Evolutionary conservation across 2,888 invertebrate genomes (phyloP).

Genomic region (Sphaerophoria rueppellii): DNA sequence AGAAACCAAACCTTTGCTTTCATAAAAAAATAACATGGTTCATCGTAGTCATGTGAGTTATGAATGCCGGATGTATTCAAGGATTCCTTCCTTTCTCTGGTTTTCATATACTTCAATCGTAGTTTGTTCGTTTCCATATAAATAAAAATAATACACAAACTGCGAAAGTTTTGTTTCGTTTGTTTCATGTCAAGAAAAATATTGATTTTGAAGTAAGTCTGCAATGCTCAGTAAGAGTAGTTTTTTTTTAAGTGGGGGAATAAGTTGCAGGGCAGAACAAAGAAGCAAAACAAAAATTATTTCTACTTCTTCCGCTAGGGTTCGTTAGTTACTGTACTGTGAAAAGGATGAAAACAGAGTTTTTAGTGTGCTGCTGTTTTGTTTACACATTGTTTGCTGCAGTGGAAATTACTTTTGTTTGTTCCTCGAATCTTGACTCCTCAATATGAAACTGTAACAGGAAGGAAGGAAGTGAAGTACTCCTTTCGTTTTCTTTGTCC

Average conservation of each 20-base stretch:
- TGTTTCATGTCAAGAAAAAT: slow-evolving; percentile 60
- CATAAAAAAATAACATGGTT: slow-evolving; percentile 7
- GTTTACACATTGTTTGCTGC: slow-evolving; percentile 58
- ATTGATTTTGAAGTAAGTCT: slow-evolving; percentile 67
- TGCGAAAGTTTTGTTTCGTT: neutral
- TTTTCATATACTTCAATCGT: slow-evolving; percentile 5
- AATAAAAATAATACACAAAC: neutral
- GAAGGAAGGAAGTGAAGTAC: slow-evolving; percentile 65
- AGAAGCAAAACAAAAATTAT: neutral
- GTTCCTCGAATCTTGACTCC: slow-evolving; percentile 3
- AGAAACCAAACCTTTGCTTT: neutral
- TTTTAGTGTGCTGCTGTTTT: slow-evolving; percentile 27
- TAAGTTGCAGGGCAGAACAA: neutral
- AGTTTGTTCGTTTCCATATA: slow-evolving; percentile 24
- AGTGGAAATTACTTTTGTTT: slow-evolving; percentile 67
- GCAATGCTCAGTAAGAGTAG: slow-evolving; percentile 26
- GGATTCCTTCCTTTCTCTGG: slow-evolving; percentile 2
- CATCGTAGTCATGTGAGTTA: slow-evolving; percentile 31
- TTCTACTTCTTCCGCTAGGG: neutral
- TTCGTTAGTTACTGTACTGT: neutral
- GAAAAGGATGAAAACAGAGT: slow-evolving; percentile 18
- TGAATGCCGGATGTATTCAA: slow-evolving; percentile 37
- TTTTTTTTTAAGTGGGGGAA: slow-evolving; percentile 3
- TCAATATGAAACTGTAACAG: slow-evolving; percentile 25
- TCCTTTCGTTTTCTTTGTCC: slow-evolving; percentile 8